Evolutionary conservation across 2,888 invertebrate species (phyloP), one percentile per base, ranked within the genome.

Genomic region (Busseola fusca): DNA sequence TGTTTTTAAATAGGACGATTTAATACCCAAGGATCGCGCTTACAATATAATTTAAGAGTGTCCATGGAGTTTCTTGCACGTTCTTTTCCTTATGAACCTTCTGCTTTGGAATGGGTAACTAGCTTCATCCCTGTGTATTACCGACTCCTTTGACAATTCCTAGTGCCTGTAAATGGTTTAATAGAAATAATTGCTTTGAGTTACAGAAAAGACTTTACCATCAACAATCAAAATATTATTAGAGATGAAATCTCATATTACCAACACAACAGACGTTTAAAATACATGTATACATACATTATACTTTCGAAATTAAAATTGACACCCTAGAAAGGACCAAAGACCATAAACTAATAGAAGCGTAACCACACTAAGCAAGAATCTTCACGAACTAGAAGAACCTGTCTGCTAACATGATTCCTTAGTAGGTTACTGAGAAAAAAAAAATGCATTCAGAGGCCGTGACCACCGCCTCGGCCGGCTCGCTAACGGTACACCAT

Each of bases 371-470:
- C 73, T 52, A 62, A 74, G 62, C 56, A 70, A 70, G 50, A 57
- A 64, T 80, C 72, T 78, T 73, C 58, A 64, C 50, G 58, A 74
- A 77, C 75, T 78, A 83, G 81, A 89, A 85, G 74, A 85, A 90
- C 90, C 87, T 86, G 91, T 90, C 88, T 79, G 78, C 80, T 80
- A 87, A 83, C 87, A 87, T 84, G 83, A 87, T 84, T 87, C 83
- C 86, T 91, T 87, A 91, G 91, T 93, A 89, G 92, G 92, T 92
- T 91, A 91, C 86, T 85, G 87, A 88, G 87, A 87, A 90, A 91
- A 91, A 67, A 91, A 89, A 82, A 86, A 86, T 75, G 82, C 78
- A 88, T 82, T 86, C 84, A 86, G 87, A 86, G 87, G 89, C 90
- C 90, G 89, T 90, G 89, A 92, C 91, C 91, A 88, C 84, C 82